Evolutionary conservation across 2,797 vertebrate species (phyloP).

Genomic region (Erethizon dorsatum): DNA sequence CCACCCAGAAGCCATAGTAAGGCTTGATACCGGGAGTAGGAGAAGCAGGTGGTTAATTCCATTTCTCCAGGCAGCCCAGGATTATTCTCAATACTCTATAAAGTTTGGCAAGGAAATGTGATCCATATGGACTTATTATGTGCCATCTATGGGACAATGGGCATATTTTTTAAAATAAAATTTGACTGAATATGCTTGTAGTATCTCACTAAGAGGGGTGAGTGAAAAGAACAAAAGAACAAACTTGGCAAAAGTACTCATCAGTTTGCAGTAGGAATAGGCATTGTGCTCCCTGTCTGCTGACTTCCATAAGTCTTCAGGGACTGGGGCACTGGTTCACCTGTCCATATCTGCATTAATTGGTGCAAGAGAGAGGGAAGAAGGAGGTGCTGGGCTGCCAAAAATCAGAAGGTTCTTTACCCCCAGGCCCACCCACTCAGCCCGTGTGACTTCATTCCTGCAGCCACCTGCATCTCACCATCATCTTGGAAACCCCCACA

Average conservation of each 20-base stretch:
- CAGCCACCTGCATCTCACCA: constrained; percentile 32
- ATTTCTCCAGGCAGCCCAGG: background rate
- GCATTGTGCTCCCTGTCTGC: background rate
- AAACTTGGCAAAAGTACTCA: background rate
- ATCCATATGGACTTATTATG: too few relatives aligned
- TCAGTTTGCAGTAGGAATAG: background rate
- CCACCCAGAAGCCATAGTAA: background rate
- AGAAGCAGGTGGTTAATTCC: background rate
- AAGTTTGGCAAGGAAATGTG: background rate
- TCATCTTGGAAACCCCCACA: constrained; percentile 28
- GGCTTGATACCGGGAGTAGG: background rate
- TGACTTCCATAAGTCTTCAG: background rate
- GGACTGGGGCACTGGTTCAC: accelerated
- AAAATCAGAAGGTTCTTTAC: background rate
- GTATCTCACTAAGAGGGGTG: background rate
- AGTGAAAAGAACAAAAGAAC: background rate
- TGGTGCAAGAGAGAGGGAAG: background rate
- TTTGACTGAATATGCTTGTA: background rate
- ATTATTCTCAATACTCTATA: background rate
- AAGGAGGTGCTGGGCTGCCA: background rate
- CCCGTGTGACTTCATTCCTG: background rate
- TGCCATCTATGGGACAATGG: background rate
- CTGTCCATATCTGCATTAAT: too few relatives aligned
- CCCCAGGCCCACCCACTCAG: background rate
- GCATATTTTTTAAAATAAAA: background rate